Conservation (phyloP, 1,140 invertebrate genomes). For the Ericerus pela region DNA sequence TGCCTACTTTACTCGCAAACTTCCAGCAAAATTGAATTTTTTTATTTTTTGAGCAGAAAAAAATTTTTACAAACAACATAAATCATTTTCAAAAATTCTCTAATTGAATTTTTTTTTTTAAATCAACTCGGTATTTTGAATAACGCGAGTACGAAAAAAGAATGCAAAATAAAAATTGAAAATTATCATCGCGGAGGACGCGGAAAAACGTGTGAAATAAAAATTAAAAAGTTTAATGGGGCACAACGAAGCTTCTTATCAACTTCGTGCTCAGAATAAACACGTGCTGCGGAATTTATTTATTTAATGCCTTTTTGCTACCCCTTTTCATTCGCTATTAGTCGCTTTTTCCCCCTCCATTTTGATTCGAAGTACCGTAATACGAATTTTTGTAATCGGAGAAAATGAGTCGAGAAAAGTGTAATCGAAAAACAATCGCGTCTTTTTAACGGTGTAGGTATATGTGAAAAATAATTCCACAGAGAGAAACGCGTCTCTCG, state of each 20-base stretch:
- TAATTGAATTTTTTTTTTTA: too few relatives aligned
- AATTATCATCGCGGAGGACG: slow-evolving; percentile 2
- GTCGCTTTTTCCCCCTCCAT: not conserved
- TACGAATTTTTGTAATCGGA: too few relatives aligned
- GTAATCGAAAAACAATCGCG: too few relatives aligned
- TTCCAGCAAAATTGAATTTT: not conserved
- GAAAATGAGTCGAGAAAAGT: too few relatives aligned
- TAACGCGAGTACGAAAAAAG: not conserved
- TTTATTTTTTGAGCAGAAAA: not conserved
- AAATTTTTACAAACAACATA: too few relatives aligned
- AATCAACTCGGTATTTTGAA: too few relatives aligned
- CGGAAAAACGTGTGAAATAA: slow-evolving; percentile 6
- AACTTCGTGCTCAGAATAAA: slow-evolving; percentile 6
- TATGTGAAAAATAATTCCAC: too few relatives aligned
- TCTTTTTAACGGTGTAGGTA: too few relatives aligned
- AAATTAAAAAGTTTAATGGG: slow-evolving; percentile 2
- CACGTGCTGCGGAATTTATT: slow-evolving; percentile 3
- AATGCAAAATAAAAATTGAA: slow-evolving; percentile 8
- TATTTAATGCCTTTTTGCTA: not conserved
- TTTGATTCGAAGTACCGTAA: too few relatives aligned
- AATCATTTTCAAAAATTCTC: too few relatives aligned
- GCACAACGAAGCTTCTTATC: slow-evolving; percentile 3
- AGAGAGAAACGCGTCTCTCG: too few relatives aligned
- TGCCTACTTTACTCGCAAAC: too few relatives aligned
- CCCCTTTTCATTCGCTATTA: not conserved